Evolutionary conservation across 2,113 vertebrate genomes (phyloP).

Genomic region (Noctilio leporinus): DNA sequence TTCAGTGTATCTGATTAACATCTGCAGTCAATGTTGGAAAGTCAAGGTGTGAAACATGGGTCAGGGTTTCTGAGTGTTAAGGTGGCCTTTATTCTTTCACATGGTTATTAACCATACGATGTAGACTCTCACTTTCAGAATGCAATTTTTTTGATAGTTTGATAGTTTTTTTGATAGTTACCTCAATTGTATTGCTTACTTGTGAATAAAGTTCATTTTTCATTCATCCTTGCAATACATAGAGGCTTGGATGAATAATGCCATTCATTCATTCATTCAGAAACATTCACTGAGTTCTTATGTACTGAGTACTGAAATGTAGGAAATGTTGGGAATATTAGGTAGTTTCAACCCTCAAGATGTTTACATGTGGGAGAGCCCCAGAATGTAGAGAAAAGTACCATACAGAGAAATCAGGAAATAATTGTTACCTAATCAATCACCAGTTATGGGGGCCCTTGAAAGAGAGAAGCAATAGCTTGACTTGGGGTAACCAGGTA

Average conservation of each 20-base stretch:
- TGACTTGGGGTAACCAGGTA: not conserved
- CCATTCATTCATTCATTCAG: not conserved
- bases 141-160: too few species aligned
- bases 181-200: not conserved
- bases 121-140: not conserved
- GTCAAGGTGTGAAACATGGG: not conserved
- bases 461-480: not conserved
- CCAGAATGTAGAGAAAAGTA: not conserved
- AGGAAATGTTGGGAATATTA: not conserved
- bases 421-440: not conserved
- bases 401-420: not conserved
- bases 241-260: not conserved
- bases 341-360: not conserved
- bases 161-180: too few species aligned
- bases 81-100: not conserved
- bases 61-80: not conserved
- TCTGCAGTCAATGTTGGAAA: not conserved
- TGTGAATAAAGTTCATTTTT: not conserved
- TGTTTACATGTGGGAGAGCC: not conserved
- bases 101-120: not conserved
- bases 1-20: not conserved
- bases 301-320: not conserved
- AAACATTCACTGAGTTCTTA: not conserved
- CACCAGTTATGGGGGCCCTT: accelerated
- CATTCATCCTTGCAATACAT: not conserved